Evolutionary conservation across 2,888 invertebrate species (phyloP).

Genomic region (Polietes domitor): DNA sequence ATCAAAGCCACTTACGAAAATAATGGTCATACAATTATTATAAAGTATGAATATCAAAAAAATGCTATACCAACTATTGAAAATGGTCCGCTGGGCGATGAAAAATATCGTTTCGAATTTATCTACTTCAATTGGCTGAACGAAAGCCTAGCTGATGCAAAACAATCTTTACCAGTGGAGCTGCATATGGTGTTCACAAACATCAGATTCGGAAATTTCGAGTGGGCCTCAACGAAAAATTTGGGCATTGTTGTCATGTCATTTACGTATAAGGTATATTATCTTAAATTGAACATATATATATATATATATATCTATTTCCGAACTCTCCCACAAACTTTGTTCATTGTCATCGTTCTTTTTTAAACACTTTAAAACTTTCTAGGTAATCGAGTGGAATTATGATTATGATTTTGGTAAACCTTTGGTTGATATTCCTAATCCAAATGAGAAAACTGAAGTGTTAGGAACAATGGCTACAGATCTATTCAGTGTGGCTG

Average conservation of each 20-base stretch:
- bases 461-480: no score
- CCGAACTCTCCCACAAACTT: no score
- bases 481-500: no score
- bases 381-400: background rate
- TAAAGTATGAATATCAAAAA: background rate
- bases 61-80: background rate
- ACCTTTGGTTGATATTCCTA: background rate
- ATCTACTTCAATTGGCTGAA: constrained; percentile 37
- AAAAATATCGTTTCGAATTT: constrained; percentile 17
- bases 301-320: no score
- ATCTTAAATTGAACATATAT: background rate
- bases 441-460: background rate
- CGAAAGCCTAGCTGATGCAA: background rate
- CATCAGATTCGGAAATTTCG: background rate
- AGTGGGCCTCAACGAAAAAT: background rate
- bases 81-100: constrained; percentile 12
- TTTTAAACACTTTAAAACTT: background rate
- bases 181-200: background rate
- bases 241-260: background rate
- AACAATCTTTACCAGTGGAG: background rate
- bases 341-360: no score
- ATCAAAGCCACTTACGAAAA: background rate
- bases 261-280: background rate
- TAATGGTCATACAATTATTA: constrained; percentile 24
- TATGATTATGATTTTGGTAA: background rate